A percentile compares a stretch with the other conserved stretches of the same genome.
Evolutionary conservation across 2,888 invertebrate species (phyloP).

Genomic region (Thymelicus sylvestris): DNA sequence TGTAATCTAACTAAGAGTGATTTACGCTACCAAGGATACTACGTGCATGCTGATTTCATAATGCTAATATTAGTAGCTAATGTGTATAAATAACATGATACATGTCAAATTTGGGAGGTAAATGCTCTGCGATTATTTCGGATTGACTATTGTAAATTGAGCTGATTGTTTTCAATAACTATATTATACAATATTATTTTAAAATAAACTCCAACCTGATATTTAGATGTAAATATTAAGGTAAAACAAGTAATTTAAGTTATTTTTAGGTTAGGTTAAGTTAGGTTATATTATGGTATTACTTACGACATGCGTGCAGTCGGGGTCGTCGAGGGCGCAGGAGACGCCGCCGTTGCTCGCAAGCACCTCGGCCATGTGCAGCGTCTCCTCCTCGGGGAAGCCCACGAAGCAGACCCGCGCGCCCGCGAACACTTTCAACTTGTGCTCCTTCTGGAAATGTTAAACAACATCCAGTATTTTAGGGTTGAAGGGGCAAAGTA

Average conservation of each 20-base stretch:
- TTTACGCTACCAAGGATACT: slow-evolving; percentile 66
- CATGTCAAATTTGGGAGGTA: slow-evolving; percentile 60
- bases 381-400: slow-evolving; percentile 94
- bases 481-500: neutral
- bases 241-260: neutral
- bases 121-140: slow-evolving; percentile 54
- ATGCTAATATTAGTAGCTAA: slow-evolving; percentile 70
- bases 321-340: slow-evolving; percentile 90
- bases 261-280: too few species aligned
- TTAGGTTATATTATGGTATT: slow-evolving; percentile 2
- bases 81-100: slow-evolving; percentile 67
- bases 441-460: slow-evolving; percentile 86
- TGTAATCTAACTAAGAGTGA: slow-evolving; percentile 65
- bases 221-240: neutral
- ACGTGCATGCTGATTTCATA: slow-evolving; percentile 75
- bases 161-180: neutral
- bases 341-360: slow-evolving; percentile 93
- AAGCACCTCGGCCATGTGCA: slow-evolving; percentile 96
- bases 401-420: slow-evolving; percentile 95
- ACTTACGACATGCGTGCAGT: slow-evolving; percentile 97
- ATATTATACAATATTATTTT: neutral
- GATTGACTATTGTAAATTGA: neutral
- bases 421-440: slow-evolving; percentile 94
- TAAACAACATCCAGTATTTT: neutral
- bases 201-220: too few species aligned